These are phyloP conservation scores for Pogoniulus pusillus DNA, from an alignment of 2,797 vertebrate genomes.

Conservation along the genomic window DNA sequence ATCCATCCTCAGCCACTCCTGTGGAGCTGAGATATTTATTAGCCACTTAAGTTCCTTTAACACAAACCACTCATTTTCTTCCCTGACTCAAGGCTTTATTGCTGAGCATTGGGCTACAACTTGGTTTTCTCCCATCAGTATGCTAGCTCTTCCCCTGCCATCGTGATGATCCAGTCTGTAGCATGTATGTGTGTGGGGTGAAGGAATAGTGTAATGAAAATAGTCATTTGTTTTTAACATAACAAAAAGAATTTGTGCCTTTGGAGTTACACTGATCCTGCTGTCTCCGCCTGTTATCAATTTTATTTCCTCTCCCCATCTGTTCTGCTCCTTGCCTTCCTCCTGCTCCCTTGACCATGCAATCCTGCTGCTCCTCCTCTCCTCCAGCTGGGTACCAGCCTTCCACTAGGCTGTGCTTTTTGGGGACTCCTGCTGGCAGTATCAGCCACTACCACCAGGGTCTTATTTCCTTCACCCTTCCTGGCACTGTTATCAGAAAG, in stretches of 20 bases:
- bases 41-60: slow-evolving; percentile 14
- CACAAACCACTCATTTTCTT: slow-evolving; percentile 4
- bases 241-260: slow-evolving; percentile 34
- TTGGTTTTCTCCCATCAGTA: not conserved
- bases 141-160: not conserved
- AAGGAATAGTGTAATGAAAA: slow-evolving; percentile 22
- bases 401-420: not conserved
- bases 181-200: not conserved
- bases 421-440: not conserved
- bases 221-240: slow-evolving; percentile 19
- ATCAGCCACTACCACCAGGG: not conserved
- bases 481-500: not conserved
- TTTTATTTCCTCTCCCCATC: slow-evolving; percentile 25
- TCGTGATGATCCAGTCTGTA: not conserved
- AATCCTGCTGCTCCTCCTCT: not conserved
- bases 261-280: not conserved
- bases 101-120: not conserved
- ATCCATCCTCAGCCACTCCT: not conserved
- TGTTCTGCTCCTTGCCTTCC: slow-evolving; percentile 3
- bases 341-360: slow-evolving; percentile 37
- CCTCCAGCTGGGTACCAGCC: not conserved
- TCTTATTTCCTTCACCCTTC: not conserved
- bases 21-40: not conserved
- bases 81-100: not conserved
- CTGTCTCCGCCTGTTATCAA: not conserved